phyloP scores from a whole-genome alignment of 2,797 vertebrate species.

The Aratinga solstitialis region DNA sequence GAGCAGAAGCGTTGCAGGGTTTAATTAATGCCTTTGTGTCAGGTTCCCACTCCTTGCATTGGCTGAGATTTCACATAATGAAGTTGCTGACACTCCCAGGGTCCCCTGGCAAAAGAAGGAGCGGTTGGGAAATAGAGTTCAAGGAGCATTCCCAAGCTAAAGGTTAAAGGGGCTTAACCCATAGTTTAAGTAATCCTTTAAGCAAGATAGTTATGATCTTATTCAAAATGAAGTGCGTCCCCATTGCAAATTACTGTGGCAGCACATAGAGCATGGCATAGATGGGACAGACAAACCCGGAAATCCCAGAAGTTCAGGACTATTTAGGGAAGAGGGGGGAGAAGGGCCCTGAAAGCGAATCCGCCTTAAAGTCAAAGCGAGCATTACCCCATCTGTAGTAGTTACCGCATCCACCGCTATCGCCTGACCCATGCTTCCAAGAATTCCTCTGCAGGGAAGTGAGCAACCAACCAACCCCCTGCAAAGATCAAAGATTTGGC shows the following conservation, averaged over 20 bases:
- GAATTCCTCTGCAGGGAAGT: not conserved
- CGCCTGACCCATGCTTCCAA: not conserved
- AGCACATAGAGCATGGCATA: not conserved
- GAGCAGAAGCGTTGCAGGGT: not conserved
- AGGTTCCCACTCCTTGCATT: not conserved
- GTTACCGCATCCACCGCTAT: not conserved
- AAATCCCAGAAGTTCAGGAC: not conserved
- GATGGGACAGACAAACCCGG: not conserved
- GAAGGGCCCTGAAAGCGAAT: not conserved
- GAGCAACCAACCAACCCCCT: fast-evolving
- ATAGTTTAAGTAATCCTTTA: not conserved
- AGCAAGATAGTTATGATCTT: not conserved
- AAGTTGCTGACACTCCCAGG: not conserved
- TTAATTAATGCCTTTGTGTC: not conserved
- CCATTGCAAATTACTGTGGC: not conserved
- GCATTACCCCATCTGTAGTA: not conserved
- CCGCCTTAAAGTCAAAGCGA: not conserved
- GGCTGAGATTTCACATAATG: not conserved
- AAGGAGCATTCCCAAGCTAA: not conserved
- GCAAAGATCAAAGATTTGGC: not conserved
- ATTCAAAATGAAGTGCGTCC: not conserved
- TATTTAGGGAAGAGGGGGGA: not conserved
- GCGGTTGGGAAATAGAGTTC: not conserved
- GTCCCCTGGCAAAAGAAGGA: constrained; percentile 2
- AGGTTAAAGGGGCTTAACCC: not conserved